Evolutionary conservation across 2,888 invertebrate genomes (phyloP).

Genomic region (Mythimna pallens): DNA sequence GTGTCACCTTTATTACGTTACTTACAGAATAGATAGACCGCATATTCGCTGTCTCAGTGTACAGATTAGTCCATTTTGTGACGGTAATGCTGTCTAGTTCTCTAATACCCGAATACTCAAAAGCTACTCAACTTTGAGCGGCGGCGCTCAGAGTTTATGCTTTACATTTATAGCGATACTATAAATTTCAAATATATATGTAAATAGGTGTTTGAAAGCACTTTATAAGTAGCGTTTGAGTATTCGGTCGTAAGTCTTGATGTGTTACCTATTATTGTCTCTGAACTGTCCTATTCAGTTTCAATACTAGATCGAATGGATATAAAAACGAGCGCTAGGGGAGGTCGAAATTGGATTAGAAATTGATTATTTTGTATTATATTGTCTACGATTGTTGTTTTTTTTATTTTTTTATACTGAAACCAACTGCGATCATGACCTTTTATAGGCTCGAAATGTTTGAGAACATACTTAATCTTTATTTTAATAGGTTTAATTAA

Average conservation of each 20-base stretch:
- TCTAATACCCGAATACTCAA: not conserved
- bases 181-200: no score
- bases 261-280: no score
- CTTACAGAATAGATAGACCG: no score
- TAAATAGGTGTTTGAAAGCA: no score
- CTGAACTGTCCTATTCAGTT: not conserved
- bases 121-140: no score
- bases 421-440: slow-evolving; percentile 37
- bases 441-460: slow-evolving; percentile 42
- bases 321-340: slow-evolving; percentile 5
- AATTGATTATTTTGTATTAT: slow-evolving; percentile 30
- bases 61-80: no score
- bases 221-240: no score
- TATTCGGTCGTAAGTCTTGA: no score
- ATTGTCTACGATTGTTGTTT: slow-evolving; percentile 1
- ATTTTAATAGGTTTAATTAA: slow-evolving; percentile 24
- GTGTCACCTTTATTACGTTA: no score
- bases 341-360: slow-evolving; percentile 53
- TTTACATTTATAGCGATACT: no score
- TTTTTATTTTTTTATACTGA: slow-evolving; percentile 7
- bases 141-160: no score
- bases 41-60: no score
- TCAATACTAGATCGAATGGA: not conserved
- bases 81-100: not conserved
- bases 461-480: slow-evolving; percentile 26